Conservation (phyloP, 1,140 invertebrate species). For the Penaeus vannamei region DNA sequence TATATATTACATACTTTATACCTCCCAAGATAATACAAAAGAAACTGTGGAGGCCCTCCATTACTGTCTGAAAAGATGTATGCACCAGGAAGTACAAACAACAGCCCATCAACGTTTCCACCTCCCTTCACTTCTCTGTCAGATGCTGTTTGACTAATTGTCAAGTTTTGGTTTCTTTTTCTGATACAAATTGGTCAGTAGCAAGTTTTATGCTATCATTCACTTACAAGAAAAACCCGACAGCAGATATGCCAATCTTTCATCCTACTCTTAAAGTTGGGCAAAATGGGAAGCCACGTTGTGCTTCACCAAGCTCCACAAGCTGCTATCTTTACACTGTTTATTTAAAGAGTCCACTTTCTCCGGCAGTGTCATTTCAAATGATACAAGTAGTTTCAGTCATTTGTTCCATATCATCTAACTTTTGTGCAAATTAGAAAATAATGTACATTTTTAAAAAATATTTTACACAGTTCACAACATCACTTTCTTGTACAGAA, state of each 20-base stretch:
- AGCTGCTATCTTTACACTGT: constrained; percentile 7
- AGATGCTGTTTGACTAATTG: not conserved
- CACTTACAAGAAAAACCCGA: not conserved
- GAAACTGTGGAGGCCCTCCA: not conserved
- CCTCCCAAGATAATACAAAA: not conserved
- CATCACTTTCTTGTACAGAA: not conserved
- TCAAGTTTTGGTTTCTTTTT: not conserved
- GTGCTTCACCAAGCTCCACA: not conserved
- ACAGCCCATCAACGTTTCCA: too few species aligned
- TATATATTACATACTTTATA: too few species aligned
- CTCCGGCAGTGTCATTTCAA: constrained; percentile 26
- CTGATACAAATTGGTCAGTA: not conserved
- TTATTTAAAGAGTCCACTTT: constrained; percentile 2
- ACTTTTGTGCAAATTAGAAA: constrained; percentile 37
- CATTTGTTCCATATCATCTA: not conserved
- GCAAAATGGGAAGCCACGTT: too few species aligned
- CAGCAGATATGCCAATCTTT: too few species aligned
- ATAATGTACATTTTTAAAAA: constrained; percentile 32
- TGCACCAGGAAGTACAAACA: constrained; percentile 44
- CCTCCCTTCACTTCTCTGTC: too few species aligned
- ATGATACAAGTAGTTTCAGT: constrained; percentile 20
- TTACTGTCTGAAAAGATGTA: not conserved
- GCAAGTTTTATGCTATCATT: not conserved
- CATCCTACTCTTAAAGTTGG: too few species aligned
- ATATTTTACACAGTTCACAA: constrained; percentile 46